Evolutionary conservation across 2,113 vertebrate species (phyloP), one percentile per base, ranked within the genome.

Genomic region (Nesogale talazaci): DNA sequence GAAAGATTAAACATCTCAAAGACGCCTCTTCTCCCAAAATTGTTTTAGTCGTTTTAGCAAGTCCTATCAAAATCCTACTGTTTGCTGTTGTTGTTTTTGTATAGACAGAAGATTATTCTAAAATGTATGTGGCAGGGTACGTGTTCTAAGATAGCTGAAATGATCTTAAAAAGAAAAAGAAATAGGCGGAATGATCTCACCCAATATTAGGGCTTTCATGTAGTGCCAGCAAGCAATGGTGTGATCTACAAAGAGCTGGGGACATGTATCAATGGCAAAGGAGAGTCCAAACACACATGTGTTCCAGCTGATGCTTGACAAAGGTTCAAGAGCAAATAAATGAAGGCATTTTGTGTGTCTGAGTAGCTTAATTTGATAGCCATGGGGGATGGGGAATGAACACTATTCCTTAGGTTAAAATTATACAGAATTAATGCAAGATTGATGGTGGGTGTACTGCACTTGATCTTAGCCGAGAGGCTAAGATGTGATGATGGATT

Each of bases 51-150:
- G 34, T 15, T 75, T 78, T 72, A 85, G 88, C 74, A 92, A 78
- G 80, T 89, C n/a, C 38, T 81, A 36, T 80, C 23, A 85, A 83
- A 94, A 92, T 67, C 34, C 3, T 3, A 82, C n/a, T n/a, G n/a
- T n/a, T n/a, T n/a, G n/a, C n/a, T n/a, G n/a, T n/a, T n/a, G n/a
- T n/a, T n/a, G n/a, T n/a, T n/a, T n/a, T n/a, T n/a, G n/a, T n/a
- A n/a, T n/a, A n/a, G n/a, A n/a, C 10, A 52, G 10, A 52, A 52
- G 46, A 12, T 52, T 52, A 52, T 52, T 52, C 23, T 69, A 16
- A 52, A 52, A 52, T 52, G 46, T 46, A 86, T 57, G 9, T 89
- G 57, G 70, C 57, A 86, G 86, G 31, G 1, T 46, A 63, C 6
- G 63, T 38, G 23, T 8, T 36, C 34, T 86, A 46, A 27, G 61